Evolutionary conservation across 2,888 invertebrate species (phyloP), one percentile per base, ranked within the genome.

Genomic region (Rotaria sp.): DNA sequence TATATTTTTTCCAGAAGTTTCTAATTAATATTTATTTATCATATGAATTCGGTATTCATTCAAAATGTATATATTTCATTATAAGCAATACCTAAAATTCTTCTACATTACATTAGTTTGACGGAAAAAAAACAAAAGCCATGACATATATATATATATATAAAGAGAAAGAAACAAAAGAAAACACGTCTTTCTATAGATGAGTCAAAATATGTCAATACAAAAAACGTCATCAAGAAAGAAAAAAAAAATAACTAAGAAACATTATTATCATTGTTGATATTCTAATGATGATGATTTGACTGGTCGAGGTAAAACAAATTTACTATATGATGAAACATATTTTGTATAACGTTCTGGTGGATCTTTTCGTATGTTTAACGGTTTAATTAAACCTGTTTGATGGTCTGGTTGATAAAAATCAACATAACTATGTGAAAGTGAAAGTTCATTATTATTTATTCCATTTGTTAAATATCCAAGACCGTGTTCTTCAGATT

Each of bases 291-390:
- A 67, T 35, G 67, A 67, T 67, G 67, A 67, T 67, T 80, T 80
- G 15, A 80, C 45, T 45, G 80, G 80, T 45, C 45, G 41, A 45
- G 80, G 80, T 80, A 80, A 45, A 45, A 80, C 26, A 80, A 80
- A 80, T 45, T n/a, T 26, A 67, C 35, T 67, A 67, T 67, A 38
- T 1, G 80, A 80, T 11, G 80, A 80, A 5, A 80, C n/a, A 80
- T 80, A 45, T 80, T 80, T 80, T 80, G 80, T 80, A 45, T 45
- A 80, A 35, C 80, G 80, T n/a, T 80, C 10, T 45, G 80, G n/a
- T 80, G 21, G 26, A 13, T 41, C 45, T 13, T 26, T 41, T 80
- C 26, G 11, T 0, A 80, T 45, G n/a, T 45, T 15, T 80, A 80
- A 45, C n/a, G 80, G 80, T 80, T 45, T 45, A 5, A 80, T 80